Percentiles rank a stretch among this genome's conserved stretches.
Evolutionary conservation across 2,888 invertebrate genomes (phyloP).

Genomic region (Drosophila pseudotakahashii): DNA sequence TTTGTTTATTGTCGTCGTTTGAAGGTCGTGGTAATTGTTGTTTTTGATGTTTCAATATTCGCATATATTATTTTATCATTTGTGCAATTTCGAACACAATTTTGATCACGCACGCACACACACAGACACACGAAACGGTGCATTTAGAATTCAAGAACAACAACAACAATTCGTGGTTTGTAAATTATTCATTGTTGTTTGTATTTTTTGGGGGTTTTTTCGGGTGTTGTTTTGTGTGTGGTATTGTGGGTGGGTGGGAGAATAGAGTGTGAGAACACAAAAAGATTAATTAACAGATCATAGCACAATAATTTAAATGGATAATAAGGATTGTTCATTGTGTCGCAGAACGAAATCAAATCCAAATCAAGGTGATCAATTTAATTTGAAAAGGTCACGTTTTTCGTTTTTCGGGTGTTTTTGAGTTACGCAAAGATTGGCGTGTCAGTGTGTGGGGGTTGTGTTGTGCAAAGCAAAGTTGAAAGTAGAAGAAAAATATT

Average conservation of each 20-base stretch:
- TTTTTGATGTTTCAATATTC: constrained; percentile 32
- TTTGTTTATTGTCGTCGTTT: constrained; percentile 34
- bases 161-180: constrained; percentile 17
- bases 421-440: constrained; percentile 12
- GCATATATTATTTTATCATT: constrained; percentile 22
- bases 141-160: constrained; percentile 25
- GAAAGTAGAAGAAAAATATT: constrained; percentile 73
- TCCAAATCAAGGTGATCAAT: constrained; percentile 21
- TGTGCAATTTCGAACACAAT: constrained; percentile 24
- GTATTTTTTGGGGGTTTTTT: no score
- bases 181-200: constrained; percentile 21
- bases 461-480: constrained; percentile 68
- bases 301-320: constrained; percentile 36
- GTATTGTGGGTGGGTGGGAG: constrained; percentile 20
- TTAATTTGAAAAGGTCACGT: constrained; percentile 4
- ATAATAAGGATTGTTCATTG: constrained; percentile 44
- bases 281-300: constrained; percentile 41
- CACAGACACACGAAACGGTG: constrained; percentile 32
- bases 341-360: constrained; percentile 41
- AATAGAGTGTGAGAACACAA: constrained; percentile 45
- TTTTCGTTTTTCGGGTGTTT: constrained; percentile 7
- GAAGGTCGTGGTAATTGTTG: constrained; percentile 23
- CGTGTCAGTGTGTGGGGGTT: constrained; percentile 36
- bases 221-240: constrained; percentile 19
- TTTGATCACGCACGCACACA: constrained; percentile 30